Conservation (phyloP, 2,888 invertebrate genomes). For the Nezara viridula region DNA sequence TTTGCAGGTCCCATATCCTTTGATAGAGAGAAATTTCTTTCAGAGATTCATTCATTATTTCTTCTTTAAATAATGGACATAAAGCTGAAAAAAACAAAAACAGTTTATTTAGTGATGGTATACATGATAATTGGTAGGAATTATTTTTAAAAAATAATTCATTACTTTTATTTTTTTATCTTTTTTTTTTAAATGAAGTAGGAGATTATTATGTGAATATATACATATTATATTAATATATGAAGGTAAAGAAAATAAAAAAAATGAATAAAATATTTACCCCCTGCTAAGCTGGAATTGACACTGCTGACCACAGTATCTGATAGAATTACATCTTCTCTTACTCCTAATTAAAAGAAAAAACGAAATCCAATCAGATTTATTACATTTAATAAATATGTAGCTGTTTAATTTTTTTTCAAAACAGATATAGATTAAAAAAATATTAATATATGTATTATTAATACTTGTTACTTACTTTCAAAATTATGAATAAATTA, state of each 20-base stretch:
- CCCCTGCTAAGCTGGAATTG: conserved; percentile 9
- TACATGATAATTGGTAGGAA: no score
- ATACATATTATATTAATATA: no score
- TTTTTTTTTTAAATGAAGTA: no score
- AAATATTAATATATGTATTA: not conserved
- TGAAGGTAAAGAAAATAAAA: no score
- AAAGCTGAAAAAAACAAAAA: conserved; percentile 56
- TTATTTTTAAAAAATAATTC: no score
- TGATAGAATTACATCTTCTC: conserved; percentile 31
- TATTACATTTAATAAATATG: not conserved
- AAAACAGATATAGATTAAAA: not conserved
- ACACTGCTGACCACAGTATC: not conserved
- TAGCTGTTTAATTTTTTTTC: not conserved
- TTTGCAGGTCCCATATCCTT: conserved; percentile 79
- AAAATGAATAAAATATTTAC: not conserved
- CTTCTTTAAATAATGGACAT: conserved; percentile 56
- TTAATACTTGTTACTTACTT: no score
- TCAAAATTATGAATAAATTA: no score
- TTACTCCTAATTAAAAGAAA: conserved; percentile 46
- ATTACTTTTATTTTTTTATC: no score
- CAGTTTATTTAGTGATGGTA: no score
- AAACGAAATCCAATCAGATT: not conserved
- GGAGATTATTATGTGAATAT: no score
- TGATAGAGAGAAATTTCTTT: not conserved
- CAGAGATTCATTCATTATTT: not conserved